phyloP scores from a whole-genome alignment of 1,140 invertebrate species.

The Oscheius sp. region DNA sequence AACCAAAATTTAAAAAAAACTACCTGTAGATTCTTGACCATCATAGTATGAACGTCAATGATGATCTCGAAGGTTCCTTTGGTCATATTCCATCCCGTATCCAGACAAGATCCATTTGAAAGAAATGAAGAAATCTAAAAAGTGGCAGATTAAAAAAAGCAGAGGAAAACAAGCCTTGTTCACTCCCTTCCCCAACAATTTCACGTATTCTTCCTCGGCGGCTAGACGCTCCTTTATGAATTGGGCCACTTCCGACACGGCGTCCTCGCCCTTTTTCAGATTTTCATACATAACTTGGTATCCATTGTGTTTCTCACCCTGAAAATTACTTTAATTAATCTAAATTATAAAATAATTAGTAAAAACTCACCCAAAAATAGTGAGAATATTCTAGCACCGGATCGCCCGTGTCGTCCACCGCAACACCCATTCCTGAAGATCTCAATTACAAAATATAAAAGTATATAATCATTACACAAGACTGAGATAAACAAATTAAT shows the following conservation, averaged over 20 bases:
- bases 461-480: too few species aligned
- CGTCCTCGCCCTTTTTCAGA: constrained; percentile 53
- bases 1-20: background rate
- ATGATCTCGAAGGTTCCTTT: constrained; percentile 57
- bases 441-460: too few species aligned
- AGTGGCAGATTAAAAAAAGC: constrained; percentile 14
- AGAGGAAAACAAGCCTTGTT: constrained; percentile 40
- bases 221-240: constrained; percentile 54
- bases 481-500: too few species aligned
- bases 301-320: constrained; percentile 57
- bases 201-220: constrained; percentile 52
- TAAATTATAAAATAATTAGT: constrained; percentile 1
- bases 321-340: constrained; percentile 4
- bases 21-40: constrained; percentile 49
- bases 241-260: constrained; percentile 47
- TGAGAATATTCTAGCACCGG: constrained; percentile 20
- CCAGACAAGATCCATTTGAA: constrained; percentile 47
- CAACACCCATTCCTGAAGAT: background rate
- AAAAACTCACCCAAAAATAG: constrained; percentile 50
- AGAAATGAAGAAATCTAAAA: constrained; percentile 27
- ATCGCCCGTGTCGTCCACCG: background rate
- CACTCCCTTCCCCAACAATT: constrained; percentile 48
- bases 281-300: constrained; percentile 60
- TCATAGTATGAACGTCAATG: constrained; percentile 51
- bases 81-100: constrained; percentile 52